These are phyloP conservation scores for Lasioglossum leucozonium DNA, from an alignment of 2,888 invertebrate genomes.

Conservation along the genomic window DNA sequence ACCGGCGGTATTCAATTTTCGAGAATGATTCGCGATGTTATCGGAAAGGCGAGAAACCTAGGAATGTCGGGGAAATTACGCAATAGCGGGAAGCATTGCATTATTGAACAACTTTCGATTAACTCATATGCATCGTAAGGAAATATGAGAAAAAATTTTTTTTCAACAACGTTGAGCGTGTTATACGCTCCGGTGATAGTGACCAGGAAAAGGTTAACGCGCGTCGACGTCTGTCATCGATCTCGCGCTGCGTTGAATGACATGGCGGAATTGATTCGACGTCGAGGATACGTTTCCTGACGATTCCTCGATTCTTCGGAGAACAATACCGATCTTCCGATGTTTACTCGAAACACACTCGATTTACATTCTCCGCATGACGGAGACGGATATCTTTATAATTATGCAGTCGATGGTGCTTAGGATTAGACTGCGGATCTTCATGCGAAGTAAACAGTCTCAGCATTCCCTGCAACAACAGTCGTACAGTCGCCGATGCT, in stretches of 20 bases:
- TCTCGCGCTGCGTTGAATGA: background rate
- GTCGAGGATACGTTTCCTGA: background rate
- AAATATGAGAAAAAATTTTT: too few species aligned
- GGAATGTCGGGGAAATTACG: too few species aligned
- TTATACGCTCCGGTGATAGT: too few species aligned
- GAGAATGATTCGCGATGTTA: too few species aligned
- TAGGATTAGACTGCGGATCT: background rate
- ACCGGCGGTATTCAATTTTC: background rate
- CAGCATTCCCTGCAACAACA: background rate
- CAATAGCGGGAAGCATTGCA: background rate
- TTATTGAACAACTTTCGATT: background rate
- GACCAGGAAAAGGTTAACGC: too few species aligned
- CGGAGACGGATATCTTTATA: background rate
- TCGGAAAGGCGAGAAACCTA: too few species aligned
- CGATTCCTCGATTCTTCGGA: background rate
- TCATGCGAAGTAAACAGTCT: too few species aligned
- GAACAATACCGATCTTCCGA: background rate
- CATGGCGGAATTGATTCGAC: background rate
- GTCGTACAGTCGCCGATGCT: background rate
- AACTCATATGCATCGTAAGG: too few species aligned
- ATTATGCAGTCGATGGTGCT: background rate
- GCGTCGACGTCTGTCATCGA: background rate
- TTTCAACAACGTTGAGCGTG: too few species aligned
- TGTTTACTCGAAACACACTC: too few species aligned
- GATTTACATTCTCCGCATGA: background rate